phyloP scores from a whole-genome alignment of 2,888 invertebrate species.

The Tipula lateralis region DNA sequence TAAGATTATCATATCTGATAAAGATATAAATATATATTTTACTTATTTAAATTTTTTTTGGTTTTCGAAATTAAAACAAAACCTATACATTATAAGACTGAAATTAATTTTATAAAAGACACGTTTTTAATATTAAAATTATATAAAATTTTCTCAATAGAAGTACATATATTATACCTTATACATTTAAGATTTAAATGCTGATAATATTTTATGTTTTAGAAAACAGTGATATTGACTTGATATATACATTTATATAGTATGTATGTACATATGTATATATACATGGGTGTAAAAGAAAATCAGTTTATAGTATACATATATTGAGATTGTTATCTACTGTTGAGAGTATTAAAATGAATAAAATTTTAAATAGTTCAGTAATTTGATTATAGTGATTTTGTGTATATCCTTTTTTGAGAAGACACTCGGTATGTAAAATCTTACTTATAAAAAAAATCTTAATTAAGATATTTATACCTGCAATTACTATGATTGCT shows the following conservation, averaged over 20 bases:
- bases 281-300: not conserved
- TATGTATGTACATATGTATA: not conserved
- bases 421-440: not conserved
- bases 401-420: not conserved
- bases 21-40: constrained; percentile 14
- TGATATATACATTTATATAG: not conserved
- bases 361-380: constrained; percentile 1
- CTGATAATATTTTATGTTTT: constrained; percentile 15
- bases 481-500: not conserved
- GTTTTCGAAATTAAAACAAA: not conserved
- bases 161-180: not conserved
- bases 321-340: constrained; percentile 12
- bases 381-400: not conserved
- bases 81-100: not conserved
- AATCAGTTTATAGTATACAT: not conserved
- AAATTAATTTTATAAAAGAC: constrained; percentile 1
- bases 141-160: constrained; percentile 24
- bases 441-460: not conserved
- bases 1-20: constrained; percentile 29
- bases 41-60: not conserved
- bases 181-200: not conserved
- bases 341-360: constrained; percentile 15
- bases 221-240: constrained; percentile 19
- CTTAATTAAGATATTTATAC: not conserved
- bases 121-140: constrained; percentile 24